Conservation (phyloP, 2,888 invertebrate species). For the Trichopoda pennipes region DNA sequence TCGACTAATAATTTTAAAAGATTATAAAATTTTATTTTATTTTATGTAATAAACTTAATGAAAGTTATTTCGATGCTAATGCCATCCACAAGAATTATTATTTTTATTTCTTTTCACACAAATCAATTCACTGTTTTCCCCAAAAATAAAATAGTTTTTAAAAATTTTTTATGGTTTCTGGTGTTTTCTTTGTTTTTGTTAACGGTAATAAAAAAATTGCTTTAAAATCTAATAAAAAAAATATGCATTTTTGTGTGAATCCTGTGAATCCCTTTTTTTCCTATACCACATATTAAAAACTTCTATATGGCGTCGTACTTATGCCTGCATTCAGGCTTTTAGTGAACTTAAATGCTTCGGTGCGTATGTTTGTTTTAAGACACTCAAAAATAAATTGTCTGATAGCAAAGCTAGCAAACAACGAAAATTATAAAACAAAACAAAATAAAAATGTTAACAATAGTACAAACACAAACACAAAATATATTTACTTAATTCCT, state of each 20-base stretch:
- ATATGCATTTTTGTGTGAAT: conserved; percentile 28
- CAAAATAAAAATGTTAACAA: conserved; percentile 2
- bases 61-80: too few relatives aligned
- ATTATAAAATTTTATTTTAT: too few relatives aligned
- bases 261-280: conserved; percentile 22
- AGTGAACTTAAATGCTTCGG: not conserved
- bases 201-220: not conserved
- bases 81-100: too few relatives aligned
- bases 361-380: conserved; percentile 22
- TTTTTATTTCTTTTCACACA: too few relatives aligned
- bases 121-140: too few relatives aligned
- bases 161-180: not conserved
- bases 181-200: not conserved
- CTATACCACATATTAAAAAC: conserved; percentile 27
- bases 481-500: conserved; percentile 50
- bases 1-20: too few relatives aligned
- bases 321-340: conserved; percentile 29
- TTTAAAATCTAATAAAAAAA: not conserved
- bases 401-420: conserved; percentile 49
- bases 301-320: conserved; percentile 57
- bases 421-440: not conserved
- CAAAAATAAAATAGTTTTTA: too few relatives aligned
- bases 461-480: not conserved
- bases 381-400: conserved; percentile 34
- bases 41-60: too few relatives aligned